Evolutionary conservation across 2,797 vertebrate species (phyloP).

Genomic region (Bucorvus abyssinicus): DNA sequence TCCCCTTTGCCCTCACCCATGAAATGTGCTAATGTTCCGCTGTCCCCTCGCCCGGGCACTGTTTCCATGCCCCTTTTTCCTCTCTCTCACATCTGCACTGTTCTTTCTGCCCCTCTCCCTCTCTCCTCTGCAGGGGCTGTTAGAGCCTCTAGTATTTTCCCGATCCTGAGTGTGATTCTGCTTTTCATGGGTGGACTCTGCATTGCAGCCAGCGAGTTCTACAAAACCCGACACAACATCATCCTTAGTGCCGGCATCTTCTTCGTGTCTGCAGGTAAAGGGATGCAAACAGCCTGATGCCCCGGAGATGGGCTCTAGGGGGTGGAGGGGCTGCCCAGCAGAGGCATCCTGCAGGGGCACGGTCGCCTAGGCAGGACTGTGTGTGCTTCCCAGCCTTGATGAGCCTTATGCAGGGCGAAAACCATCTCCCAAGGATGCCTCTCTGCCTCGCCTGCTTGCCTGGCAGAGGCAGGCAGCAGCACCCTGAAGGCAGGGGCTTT

Average conservation of each 20-base stretch:
- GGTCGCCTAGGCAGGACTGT: not conserved
- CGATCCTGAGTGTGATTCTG: slow-evolving; percentile 98
- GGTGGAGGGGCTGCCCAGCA: not conserved
- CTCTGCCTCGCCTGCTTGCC: not conserved
- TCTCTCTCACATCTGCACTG: not conserved
- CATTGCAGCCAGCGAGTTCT: slow-evolving; percentile 99
- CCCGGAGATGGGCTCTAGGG: accelerated
- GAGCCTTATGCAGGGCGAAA: not conserved
- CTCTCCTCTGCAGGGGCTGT: slow-evolving; percentile 86
- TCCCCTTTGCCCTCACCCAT: not conserved
- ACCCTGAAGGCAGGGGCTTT: not conserved
- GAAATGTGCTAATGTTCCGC: accelerated
- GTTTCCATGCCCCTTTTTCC: not conserved
- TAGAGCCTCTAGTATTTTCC: slow-evolving; percentile 97
- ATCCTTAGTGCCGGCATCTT: slow-evolving; percentile 98
- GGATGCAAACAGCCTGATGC: not conserved
- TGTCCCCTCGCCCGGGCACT: not conserved
- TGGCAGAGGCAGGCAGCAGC: not conserved
- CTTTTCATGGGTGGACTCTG: slow-evolving; percentile 99
- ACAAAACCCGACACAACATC: slow-evolving; percentile 99
- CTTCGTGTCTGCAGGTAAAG: slow-evolving; percentile 96
- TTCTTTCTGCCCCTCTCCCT: slow-evolving; percentile 39
- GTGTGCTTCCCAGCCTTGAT: not conserved
- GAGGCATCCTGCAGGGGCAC: not conserved
- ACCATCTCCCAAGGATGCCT: not conserved